Conservation (phyloP, 2,888 invertebrate genomes). For the Caenorhabditis sinica region DNA sequence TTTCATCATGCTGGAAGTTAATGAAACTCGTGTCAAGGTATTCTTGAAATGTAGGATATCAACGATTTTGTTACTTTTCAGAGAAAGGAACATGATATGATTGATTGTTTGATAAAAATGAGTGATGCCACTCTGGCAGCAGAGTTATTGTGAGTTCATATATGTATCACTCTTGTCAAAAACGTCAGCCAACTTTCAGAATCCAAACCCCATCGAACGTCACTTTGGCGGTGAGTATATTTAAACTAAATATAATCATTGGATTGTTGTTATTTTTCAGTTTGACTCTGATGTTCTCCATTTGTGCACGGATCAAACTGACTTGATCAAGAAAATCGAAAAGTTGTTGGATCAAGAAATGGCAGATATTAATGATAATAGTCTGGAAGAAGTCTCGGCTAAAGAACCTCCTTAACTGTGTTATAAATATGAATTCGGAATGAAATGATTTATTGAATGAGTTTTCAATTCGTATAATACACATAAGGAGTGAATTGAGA, state of each 20-base stretch:
- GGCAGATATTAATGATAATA: slow-evolving; percentile 9
- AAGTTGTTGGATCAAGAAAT: slow-evolving; percentile 21
- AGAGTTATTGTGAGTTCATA: slow-evolving; percentile 27
- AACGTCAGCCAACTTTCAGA: slow-evolving; percentile 20
- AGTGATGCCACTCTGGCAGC: slow-evolving; percentile 37
- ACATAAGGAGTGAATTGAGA: neutral
- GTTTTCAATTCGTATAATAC: neutral
- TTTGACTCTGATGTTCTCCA: slow-evolving; percentile 48
- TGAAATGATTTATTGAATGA: neutral
- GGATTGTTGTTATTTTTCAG: slow-evolving; percentile 18
- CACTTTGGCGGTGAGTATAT: slow-evolving; percentile 34
- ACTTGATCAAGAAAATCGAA: slow-evolving; percentile 33
- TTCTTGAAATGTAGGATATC: neutral
- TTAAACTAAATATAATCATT: neutral
- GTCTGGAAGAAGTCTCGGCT: neutral
- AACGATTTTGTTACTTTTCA: neutral
- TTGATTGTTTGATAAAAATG: slow-evolving; percentile 43
- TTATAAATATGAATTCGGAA: neutral
- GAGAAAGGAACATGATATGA: slow-evolving; percentile 54
- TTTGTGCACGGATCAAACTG: slow-evolving; percentile 44
- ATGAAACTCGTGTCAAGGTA: slow-evolving; percentile 33
- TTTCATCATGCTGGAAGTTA: slow-evolving; percentile 50
- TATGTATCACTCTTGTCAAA: neutral
- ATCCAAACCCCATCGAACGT: slow-evolving; percentile 45
- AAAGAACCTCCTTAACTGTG: neutral